Conservation (phyloP, 2,797 vertebrate genomes). For the Sciurus carolinensis region DNA sequence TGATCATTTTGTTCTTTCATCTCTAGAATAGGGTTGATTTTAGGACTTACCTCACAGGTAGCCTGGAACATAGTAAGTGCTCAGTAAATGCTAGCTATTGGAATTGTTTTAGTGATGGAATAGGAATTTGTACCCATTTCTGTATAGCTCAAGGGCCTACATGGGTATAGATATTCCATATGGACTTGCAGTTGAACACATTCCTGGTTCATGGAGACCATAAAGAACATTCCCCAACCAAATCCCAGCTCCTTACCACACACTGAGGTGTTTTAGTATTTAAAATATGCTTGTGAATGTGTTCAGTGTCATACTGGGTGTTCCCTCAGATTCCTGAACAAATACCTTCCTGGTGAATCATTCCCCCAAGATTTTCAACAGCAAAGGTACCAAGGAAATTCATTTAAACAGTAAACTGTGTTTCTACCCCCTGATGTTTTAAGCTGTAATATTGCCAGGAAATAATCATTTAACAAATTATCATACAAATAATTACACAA, state of each 20-base stretch:
- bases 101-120: background rate
- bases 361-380: slow-evolving; percentile 26
- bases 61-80: background rate
- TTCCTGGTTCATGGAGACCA: background rate
- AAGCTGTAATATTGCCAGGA: background rate
- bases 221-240: background rate
- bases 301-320: background rate
- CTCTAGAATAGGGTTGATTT: background rate
- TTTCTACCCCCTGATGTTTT: background rate
- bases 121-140: background rate
- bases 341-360: background rate
- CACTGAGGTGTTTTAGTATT: background rate
- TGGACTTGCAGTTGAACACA: background rate
- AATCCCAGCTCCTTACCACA: background rate
- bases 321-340: background rate
- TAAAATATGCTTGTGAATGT: background rate
- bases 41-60: background rate
- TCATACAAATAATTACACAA: accelerated
- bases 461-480: background rate
- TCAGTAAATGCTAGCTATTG: background rate
- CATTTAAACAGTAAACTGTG: background rate
- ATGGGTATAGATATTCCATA: background rate
- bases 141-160: background rate
- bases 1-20: background rate
- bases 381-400: slow-evolving; percentile 5